Conservation (phyloP, 1,140 invertebrate genomes). For the Ericerus pela region DNA sequence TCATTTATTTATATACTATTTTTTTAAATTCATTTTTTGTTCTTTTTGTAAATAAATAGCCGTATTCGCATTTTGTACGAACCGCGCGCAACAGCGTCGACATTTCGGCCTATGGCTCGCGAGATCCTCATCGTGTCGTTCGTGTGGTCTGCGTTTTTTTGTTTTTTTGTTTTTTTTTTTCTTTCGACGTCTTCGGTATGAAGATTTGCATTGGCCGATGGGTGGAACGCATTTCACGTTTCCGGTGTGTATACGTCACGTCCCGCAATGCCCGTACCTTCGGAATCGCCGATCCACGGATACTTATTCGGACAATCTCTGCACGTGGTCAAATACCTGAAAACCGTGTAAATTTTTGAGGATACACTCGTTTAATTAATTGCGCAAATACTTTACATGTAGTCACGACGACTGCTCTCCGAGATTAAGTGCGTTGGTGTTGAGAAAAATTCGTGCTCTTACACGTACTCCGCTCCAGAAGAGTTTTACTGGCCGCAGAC, state of each 20-base stretch:
- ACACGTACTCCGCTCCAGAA: no score
- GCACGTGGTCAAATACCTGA: constrained; percentile 74
- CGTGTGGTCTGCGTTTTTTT: no score
- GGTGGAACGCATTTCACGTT: constrained; percentile 28
- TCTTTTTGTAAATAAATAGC: no score
- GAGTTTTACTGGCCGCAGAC: no score
- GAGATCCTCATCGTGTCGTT: not conserved
- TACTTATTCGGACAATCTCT: constrained; percentile 70
- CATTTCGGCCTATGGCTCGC: not conserved
- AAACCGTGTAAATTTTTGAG: constrained; percentile 16
- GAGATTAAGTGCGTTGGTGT: no score
- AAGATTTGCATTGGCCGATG: not conserved
- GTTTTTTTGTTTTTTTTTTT: not conserved
- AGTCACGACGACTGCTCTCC: no score
- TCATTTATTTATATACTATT: no score
- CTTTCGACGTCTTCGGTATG: not conserved
- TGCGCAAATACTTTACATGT: no score
- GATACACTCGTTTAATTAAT: not conserved
- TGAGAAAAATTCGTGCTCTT: no score
- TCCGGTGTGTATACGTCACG: constrained; percentile 69
- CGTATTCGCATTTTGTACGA: not conserved
- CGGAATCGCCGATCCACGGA: constrained; percentile 72
- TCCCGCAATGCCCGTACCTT: constrained; percentile 58
- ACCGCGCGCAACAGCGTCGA: not conserved
- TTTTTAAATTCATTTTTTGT: no score